A percentile compares a stretch with the other conserved stretches of the same genome.
Conservation (phyloP, 2,113 vertebrate species). For the Dipodomys stephensi region DNA sequence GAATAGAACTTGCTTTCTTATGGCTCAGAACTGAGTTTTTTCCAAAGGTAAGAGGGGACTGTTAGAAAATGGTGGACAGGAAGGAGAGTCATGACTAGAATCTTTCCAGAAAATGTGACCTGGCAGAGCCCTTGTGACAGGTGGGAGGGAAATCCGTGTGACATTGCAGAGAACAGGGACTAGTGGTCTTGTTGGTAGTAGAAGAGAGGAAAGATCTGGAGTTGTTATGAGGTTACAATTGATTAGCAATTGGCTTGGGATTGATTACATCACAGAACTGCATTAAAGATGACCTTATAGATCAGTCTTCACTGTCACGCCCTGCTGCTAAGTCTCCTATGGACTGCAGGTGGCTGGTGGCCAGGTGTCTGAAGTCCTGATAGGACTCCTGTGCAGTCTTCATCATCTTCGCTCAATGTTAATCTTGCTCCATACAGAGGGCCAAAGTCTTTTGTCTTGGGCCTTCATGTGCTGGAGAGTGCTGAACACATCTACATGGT, state of each 20-base stretch:
- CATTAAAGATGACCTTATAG: conserved; percentile 63
- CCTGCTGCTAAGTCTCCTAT: neutral
- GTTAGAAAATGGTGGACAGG: neutral
- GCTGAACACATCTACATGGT: neutral
- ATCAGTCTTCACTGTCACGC: neutral
- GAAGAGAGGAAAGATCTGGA: neutral
- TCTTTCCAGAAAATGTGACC: neutral
- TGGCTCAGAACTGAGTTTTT: neutral
- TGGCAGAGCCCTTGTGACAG: neutral
- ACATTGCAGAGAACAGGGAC: neutral
- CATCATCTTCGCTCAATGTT: neutral
- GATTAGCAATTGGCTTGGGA: conserved; percentile 34
- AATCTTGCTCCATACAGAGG: neutral
- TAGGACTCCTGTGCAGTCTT: neutral
- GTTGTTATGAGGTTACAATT: neutral
- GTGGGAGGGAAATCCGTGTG: neutral
- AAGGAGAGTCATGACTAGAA: neutral
- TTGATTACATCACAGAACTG: conserved; percentile 43
- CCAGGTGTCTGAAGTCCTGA: neutral
- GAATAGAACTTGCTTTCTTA: neutral
- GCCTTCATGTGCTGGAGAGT: neutral
- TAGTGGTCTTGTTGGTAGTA: neutral
- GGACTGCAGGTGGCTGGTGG: neutral
- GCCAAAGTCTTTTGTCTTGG: neutral
- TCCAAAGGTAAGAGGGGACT: neutral